These are phyloP conservation scores for Sceloporus tristichus DNA, from an alignment of 2,113 vertebrate genomes.

Conservation along the genomic window DNA sequence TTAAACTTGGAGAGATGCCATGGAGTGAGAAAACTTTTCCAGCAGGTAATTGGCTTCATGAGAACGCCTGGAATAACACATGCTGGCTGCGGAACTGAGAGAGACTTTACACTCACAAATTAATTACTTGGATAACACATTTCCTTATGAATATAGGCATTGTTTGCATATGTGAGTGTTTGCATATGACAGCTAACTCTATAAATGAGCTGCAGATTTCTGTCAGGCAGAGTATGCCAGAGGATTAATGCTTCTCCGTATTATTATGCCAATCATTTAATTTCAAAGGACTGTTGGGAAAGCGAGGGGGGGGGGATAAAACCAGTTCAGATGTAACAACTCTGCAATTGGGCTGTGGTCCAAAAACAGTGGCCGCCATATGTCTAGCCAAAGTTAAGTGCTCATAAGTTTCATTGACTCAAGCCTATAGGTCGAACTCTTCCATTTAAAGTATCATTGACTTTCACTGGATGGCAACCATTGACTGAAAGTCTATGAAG, in stretches of 20 bases:
- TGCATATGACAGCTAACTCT: constrained; percentile 64
- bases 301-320: too few species aligned
- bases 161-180: constrained; percentile 61
- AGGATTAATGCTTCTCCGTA: constrained; percentile 54
- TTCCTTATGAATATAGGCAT: constrained; percentile 65
- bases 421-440: neutral
- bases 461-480: neutral
- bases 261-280: constrained; percentile 53
- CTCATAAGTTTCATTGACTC: neutral
- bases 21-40: constrained; percentile 63
- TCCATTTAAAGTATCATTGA: neutral
- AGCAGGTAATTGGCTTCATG: constrained; percentile 65
- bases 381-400: neutral
- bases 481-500: neutral
- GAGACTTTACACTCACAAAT: constrained; percentile 61
- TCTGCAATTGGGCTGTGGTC: neutral
- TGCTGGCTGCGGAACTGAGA: constrained; percentile 58
- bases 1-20: constrained; percentile 51
- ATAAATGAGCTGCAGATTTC: constrained; percentile 57
- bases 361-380: neutral
- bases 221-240: neutral
- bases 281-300: constrained; percentile 53
- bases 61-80: constrained; percentile 60
- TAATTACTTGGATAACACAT: constrained; percentile 59
- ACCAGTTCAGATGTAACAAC: too few species aligned